Percentiles rank a stretch among this genome's conserved stretches.
Conservation (phyloP, 1,140 invertebrate genomes). For the Aphelinus atriplicis region DNA sequence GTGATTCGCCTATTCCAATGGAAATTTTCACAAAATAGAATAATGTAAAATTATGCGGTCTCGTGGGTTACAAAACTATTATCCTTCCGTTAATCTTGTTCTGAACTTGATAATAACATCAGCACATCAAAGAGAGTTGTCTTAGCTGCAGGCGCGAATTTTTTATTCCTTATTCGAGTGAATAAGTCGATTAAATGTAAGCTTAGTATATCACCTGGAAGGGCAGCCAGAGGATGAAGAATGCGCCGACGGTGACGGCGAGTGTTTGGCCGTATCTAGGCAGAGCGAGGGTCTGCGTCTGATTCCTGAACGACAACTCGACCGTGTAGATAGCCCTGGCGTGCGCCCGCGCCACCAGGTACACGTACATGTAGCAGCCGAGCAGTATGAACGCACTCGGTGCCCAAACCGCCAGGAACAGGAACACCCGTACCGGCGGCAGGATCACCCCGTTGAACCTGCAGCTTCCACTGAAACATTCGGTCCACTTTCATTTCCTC, state of each 20-base stretch:
- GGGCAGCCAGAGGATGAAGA: conserved; percentile 72
- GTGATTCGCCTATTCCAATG: too few relatives aligned
- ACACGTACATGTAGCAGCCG: conserved; percentile 75
- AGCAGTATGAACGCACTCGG: conserved; percentile 69
- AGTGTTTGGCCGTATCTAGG: conserved; percentile 73
- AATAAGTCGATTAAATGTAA: neutral
- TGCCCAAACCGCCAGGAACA: conserved; percentile 69
- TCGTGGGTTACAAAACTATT: too few relatives aligned
- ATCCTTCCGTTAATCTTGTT: neutral
- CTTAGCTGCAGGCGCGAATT: neutral
- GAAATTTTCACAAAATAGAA: too few relatives aligned
- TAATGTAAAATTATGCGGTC: too few relatives aligned
- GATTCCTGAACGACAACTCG: conserved; percentile 70
- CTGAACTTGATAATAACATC: neutral
- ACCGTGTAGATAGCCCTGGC: conserved; percentile 74
- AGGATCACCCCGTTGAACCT: conserved; percentile 64
- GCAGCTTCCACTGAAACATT: conserved; percentile 60
- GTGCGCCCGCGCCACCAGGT: conserved; percentile 73
- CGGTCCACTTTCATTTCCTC: too few relatives aligned
- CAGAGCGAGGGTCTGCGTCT: conserved; percentile 61
- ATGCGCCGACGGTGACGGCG: conserved; percentile 72
- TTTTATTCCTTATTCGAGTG: neutral
- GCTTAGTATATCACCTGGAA: conserved; percentile 66
- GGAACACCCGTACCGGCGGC: conserved; percentile 66
- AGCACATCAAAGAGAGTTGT: neutral